Evolutionary conservation across 2,888 invertebrate species (phyloP).

Genomic region (Erebia aethiops): DNA sequence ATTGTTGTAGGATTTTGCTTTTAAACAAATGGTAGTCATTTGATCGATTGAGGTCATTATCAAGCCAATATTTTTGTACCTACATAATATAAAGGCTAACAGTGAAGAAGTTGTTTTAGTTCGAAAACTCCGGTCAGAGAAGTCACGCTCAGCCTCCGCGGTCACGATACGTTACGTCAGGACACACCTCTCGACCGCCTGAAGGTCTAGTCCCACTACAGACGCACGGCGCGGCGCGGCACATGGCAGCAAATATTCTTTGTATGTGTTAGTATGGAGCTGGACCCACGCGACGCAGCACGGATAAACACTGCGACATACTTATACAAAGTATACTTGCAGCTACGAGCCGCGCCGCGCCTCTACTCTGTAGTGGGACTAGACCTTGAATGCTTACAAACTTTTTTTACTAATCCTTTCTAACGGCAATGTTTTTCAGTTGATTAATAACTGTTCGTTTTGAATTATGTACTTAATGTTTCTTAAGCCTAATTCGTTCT

Average conservation of each 20-base stretch:
- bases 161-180: constrained; percentile 65
- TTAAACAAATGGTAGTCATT: background rate
- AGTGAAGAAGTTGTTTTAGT: constrained; percentile 21
- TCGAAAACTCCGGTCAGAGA: constrained; percentile 56
- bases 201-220: no score
- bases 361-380: no score
- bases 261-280: no score
- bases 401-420: constrained; percentile 50
- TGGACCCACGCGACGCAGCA: no score
- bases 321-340: no score
- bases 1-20: background rate
- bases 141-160: constrained; percentile 54
- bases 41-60: constrained; percentile 19
- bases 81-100: constrained; percentile 10
- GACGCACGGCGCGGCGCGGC: no score
- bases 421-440: constrained; percentile 47
- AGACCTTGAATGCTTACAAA: constrained; percentile 28
- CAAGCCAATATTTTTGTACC: constrained; percentile 12
- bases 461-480: no score
- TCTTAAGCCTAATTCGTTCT: no score
- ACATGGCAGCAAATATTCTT: no score
- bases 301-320: no score
- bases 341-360: no score
- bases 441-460: background rate
- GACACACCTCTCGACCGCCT: constrained; percentile 54